Evolutionary conservation across 2,797 vertebrate genomes (phyloP), one percentile per base, ranked within the genome.

Genomic region (Bradypodion pumilum): DNA sequence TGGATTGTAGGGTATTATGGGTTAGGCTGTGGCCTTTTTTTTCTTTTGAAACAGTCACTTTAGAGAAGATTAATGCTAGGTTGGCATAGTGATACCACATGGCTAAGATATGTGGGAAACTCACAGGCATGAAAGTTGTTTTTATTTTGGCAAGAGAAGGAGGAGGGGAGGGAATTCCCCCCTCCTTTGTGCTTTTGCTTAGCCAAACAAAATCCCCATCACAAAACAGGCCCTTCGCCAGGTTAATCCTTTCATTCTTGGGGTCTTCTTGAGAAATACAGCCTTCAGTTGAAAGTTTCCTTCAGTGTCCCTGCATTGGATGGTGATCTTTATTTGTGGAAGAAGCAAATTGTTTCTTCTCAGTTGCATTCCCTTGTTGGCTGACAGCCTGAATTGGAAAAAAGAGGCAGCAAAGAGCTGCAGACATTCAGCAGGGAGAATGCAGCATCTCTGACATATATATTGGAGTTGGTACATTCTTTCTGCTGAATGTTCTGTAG

Each of bases 41-140:
- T 85, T 27, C 49, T 75, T 75, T 59, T 80, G 16, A 68, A 75
- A 42, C 4, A 77, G 74, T 35, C 35, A 44, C 10, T 70, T 77
- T 75, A 59, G 40, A 62, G 46, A 88, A 84, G 35, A 77, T 86
- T 77, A 49, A 44, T 75, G 79, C 1, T 1, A 89, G 72, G 77
- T 79, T 89, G 88, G 82, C 69, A 69, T 6, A 0, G 37, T 37
- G 27, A 76, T 89, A 76, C 68, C 3, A 1, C 0, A 12, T 0
- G 0, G 76, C 82, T 92, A 8, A 0, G 29, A 76, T 80, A 6
- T 65, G 37, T 89, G 89, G 78, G 83, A 83, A 85, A 91, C 2
- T 0, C 46, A 68, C 19, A 75, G 27, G 69, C 49, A 76, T 62
- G 25, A 70, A 70, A 77, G 27, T 69, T 76, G 4, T 37, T 80